Conservation (phyloP, 2,113 vertebrate species). For the Syrmaticus mikado region DNA sequence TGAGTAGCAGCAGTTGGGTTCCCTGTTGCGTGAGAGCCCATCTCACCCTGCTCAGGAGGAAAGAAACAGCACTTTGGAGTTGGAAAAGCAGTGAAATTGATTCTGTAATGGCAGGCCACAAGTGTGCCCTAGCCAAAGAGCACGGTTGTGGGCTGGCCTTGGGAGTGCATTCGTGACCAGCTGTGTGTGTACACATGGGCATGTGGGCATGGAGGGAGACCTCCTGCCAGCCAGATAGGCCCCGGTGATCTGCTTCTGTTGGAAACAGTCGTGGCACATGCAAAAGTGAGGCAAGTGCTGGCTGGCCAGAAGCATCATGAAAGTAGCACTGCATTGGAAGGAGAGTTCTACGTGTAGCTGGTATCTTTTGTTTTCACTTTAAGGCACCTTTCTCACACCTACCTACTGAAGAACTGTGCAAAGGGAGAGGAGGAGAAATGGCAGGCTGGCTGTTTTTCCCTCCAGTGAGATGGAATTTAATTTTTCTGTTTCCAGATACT, state of each 20-base stretch:
- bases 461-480: not conserved
- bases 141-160: not conserved
- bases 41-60: not conserved
- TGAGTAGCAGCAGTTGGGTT: slow-evolving; percentile 33
- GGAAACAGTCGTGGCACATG: rapidly evolving
- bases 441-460: not conserved
- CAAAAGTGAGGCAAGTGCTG: not conserved
- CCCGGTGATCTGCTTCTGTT: not conserved
- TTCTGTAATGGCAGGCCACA: not conserved
- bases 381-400: not conserved
- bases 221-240: not conserved
- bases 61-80: not conserved
- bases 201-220: not conserved
- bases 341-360: not conserved
- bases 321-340: not conserved
- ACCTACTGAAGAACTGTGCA: not conserved
- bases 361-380: not conserved
- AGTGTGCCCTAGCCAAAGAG: not conserved
- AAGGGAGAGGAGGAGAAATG: not conserved
- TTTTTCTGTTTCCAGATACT: not conserved
- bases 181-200: not conserved
- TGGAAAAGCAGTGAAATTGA: slow-evolving; percentile 8
- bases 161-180: not conserved
- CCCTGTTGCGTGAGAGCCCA: slow-evolving; percentile 41
- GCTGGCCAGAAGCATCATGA: not conserved